A percentile compares a stretch with the other conserved stretches of the same genome.
Conservation (phyloP, 2,888 invertebrate species). For the Scaptodrosophila latifasciaeformis region DNA sequence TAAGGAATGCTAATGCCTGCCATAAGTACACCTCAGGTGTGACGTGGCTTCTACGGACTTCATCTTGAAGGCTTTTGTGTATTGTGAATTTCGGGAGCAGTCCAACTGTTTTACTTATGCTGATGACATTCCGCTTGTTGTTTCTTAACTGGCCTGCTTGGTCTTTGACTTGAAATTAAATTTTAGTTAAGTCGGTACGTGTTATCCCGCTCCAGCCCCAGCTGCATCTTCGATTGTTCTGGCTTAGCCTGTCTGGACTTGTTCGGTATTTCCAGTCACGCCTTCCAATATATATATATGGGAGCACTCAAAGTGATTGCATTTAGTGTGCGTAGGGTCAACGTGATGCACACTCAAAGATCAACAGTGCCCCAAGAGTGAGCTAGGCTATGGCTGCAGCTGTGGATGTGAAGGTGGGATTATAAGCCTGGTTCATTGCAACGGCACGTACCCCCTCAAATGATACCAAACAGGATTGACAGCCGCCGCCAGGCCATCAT, state of each 20-base stretch:
- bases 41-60: slow-evolving; percentile 12
- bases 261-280: slow-evolving; percentile 24
- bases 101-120: slow-evolving; percentile 19
- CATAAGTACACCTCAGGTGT: slow-evolving; percentile 64
- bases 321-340: slow-evolving; percentile 38
- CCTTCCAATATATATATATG: slow-evolving; percentile 37
- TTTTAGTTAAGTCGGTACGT: slow-evolving; percentile 26
- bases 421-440: slow-evolving; percentile 48
- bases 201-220: not conserved
- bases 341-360: slow-evolving; percentile 3
- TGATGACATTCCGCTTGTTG: slow-evolving; percentile 52
- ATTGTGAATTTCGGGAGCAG: slow-evolving; percentile 1
- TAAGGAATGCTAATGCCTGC: slow-evolving; percentile 61
- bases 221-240: too few species aligned
- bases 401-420: slow-evolving; percentile 14
- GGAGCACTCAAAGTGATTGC: slow-evolving; percentile 53
- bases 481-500: too few species aligned
- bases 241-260: too few species aligned
- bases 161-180: slow-evolving; percentile 44
- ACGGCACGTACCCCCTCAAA: slow-evolving; percentile 54
- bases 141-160: slow-evolving; percentile 51
- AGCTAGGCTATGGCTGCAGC: slow-evolving; percentile 27
- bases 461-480: too few species aligned
- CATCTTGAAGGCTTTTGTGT: slow-evolving; percentile 3
- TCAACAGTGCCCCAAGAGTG: not conserved